These are phyloP conservation scores for Drosophila sechellia DNA, from an alignment of 1,140 invertebrate species.

Conservation along the genomic window DNA sequence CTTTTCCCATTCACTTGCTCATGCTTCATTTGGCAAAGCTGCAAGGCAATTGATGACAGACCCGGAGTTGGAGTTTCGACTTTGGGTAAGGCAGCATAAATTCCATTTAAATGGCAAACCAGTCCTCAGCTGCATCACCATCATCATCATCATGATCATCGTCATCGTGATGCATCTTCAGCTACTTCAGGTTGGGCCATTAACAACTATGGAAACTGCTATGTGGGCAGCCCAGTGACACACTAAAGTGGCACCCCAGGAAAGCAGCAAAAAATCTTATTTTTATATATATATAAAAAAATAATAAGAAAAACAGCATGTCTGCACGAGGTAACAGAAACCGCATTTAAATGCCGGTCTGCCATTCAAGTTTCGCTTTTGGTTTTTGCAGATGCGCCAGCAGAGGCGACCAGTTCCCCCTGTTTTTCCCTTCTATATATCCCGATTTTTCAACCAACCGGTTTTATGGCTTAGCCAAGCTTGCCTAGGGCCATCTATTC, in stretches of 20 bases:
- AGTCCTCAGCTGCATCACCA: slow-evolving; percentile 42
- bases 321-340: slow-evolving; percentile 47
- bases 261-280: slow-evolving; percentile 15
- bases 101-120: slow-evolving; percentile 79
- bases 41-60: slow-evolving; percentile 68
- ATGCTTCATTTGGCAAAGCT: slow-evolving; percentile 68
- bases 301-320: slow-evolving; percentile 7
- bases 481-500: slow-evolving; percentile 64
- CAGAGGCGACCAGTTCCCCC: neutral
- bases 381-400: slow-evolving; percentile 65
- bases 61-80: slow-evolving; percentile 38
- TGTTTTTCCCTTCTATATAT: neutral
- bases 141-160: slow-evolving; percentile 6
- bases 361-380: slow-evolving; percentile 39
- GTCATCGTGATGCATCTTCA: slow-evolving; percentile 54
- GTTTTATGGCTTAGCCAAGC: slow-evolving; percentile 69
- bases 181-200: slow-evolving; percentile 52
- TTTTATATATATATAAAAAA: slow-evolving; percentile 10
- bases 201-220: slow-evolving; percentile 69
- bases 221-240: slow-evolving; percentile 79
- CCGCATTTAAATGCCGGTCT: slow-evolving; percentile 70
- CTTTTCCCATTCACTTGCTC: slow-evolving; percentile 30
- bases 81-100: slow-evolving; percentile 71
- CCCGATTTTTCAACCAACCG: slow-evolving; percentile 49
- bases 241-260: slow-evolving; percentile 64